These are phyloP conservation scores for Platerodrilus igneus DNA, from an alignment of 2,888 invertebrate species.

Conservation along the genomic window DNA sequence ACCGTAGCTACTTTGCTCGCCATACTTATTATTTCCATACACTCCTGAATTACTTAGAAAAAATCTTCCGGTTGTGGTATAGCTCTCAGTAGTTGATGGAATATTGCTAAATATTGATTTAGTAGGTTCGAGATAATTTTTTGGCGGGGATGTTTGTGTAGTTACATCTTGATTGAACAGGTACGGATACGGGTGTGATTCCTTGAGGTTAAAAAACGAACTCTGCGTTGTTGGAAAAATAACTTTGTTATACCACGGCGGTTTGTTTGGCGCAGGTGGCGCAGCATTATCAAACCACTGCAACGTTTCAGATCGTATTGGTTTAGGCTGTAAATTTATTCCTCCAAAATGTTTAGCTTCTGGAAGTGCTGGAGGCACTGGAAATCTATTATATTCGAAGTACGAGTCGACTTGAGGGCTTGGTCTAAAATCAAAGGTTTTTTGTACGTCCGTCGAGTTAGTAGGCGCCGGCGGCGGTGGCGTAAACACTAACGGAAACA, in stretches of 20 bases:
- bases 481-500: not conserved
- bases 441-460: not conserved
- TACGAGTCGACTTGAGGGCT: constrained; percentile 52
- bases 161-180: too few species aligned
- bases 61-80: constrained; percentile 7
- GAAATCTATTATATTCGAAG: constrained; percentile 48
- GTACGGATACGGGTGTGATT: constrained; percentile 39
- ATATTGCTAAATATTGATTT: too few species aligned
- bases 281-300: constrained; percentile 38
- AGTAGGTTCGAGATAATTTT: constrained; percentile 17
- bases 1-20: constrained; percentile 1
- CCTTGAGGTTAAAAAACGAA: too few species aligned
- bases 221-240: constrained; percentile 24
- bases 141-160: too few species aligned
- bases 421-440: constrained; percentile 46
- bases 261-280: constrained; percentile 40
- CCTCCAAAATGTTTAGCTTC: constrained; percentile 36
- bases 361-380: constrained; percentile 40
- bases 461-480: not conserved
- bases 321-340: constrained; percentile 14
- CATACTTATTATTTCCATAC: not conserved
- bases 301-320: constrained; percentile 16
- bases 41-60: constrained; percentile 1
- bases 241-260: constrained; percentile 30
- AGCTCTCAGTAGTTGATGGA: constrained; percentile 4